A percentile compares a stretch with the other conserved stretches of the same genome.
These are phyloP conservation scores for Urechis unicinctus DNA, from an alignment of 2,888 invertebrate species.

Conservation along the genomic window DNA sequence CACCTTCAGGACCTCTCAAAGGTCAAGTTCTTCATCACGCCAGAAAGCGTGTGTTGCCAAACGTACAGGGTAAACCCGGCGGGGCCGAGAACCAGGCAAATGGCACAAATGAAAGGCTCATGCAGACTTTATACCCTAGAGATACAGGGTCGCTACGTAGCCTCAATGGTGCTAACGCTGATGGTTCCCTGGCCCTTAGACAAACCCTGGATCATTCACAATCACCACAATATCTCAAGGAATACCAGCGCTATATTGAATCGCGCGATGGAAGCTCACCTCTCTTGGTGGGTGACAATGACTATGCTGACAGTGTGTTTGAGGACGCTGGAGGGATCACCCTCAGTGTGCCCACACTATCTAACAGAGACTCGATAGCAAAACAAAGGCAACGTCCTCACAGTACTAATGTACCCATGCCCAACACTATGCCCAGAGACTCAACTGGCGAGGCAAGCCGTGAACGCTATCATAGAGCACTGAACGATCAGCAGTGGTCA, in stretches of 20 bases:
- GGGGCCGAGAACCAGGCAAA: no score
- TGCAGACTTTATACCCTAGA: no score
- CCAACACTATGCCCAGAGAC: conserved; percentile 5
- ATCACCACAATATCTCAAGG: conserved; percentile 7
- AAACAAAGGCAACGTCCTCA: neutral
- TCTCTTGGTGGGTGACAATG: neutral
- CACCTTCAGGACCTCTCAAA: no score
- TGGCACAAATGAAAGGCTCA: no score
- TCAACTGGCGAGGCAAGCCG: neutral
- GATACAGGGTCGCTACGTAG: no score
- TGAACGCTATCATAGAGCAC: neutral
- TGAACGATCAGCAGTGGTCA: neutral
- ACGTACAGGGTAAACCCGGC: no score
- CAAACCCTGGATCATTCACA: no score
- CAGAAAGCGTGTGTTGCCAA: no score
- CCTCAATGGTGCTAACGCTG: no score
- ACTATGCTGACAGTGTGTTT: neutral
- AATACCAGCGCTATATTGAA: conserved; percentile 14
- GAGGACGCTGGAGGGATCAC: neutral
- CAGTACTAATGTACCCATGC: neutral
- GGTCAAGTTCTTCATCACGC: no score
- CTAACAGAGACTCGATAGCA: neutral
- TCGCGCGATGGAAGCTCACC: conserved; percentile 11
- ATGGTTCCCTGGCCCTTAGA: no score
- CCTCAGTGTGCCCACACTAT: neutral